Percentiles rank a stretch among this genome's conserved stretches.
Evolutionary conservation across 2,888 invertebrate species (phyloP).

Genomic region (Drosophila rellima): DNA sequence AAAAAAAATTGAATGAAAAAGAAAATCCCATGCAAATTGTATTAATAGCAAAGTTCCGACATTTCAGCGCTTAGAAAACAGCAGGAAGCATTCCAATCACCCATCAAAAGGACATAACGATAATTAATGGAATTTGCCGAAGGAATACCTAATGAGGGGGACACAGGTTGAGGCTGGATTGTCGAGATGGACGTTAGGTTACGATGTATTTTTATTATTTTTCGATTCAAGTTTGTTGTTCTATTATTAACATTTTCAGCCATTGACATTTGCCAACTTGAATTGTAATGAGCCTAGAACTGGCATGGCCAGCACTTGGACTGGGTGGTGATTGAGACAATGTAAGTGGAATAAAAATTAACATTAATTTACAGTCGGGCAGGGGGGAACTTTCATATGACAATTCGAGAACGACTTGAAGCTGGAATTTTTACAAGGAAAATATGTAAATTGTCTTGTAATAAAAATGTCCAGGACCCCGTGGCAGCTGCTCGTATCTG

Average conservation of each 20-base stretch:
- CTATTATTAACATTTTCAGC: conserved; percentile 62
- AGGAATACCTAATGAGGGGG: conserved; percentile 84
- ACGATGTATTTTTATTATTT: conserved; percentile 75
- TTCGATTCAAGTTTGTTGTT: conserved; percentile 71
- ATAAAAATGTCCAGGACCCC: conserved; percentile 74
- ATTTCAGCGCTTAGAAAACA: conserved; percentile 44
- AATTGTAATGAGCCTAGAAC: conserved; percentile 64
- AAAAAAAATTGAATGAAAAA: conserved; percentile 19
- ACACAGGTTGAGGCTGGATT: conserved; percentile 26
- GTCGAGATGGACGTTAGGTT: conserved; percentile 26
- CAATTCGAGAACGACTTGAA: conserved; percentile 48
- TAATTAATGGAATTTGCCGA: conserved; percentile 85
- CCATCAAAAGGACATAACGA: conserved; percentile 84
- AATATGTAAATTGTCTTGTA: conserved; percentile 84
- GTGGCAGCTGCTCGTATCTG: conserved; percentile 13
- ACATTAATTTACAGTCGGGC: conserved; percentile 66
- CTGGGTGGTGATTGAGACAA: conserved; percentile 43
- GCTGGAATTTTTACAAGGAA: conserved; percentile 76
- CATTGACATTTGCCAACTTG: conserved; percentile 48
- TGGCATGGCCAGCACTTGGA: conserved; percentile 1
- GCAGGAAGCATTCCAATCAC: conserved; percentile 58
- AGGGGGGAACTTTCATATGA: conserved; percentile 63
- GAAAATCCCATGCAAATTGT: conserved; percentile 60
- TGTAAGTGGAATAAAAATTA: conserved; percentile 79
- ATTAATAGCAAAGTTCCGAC: conserved; percentile 46